These are phyloP conservation scores for Clarias fuscus DNA, from an alignment of 2,797 vertebrate species.

Conservation along the genomic window DNA sequence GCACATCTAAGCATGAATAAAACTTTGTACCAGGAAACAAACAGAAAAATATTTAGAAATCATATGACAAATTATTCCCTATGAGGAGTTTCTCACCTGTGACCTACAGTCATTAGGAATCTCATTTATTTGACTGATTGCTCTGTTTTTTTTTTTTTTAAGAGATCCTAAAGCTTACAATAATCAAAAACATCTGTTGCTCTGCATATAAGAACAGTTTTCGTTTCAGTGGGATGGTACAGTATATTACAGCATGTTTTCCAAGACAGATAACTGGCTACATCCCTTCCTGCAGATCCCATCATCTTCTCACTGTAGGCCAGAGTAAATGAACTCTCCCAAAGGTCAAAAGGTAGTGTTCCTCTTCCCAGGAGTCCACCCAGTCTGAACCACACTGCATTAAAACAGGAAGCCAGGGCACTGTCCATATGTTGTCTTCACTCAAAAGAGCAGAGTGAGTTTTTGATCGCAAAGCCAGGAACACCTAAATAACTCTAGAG, in stretches of 20 bases:
- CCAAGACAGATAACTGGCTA: conserved; percentile 73
- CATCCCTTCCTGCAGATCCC: conserved; percentile 59
- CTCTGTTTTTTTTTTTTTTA: neutral
- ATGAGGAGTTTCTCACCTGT: neutral
- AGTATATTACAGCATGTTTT: conserved; percentile 33
- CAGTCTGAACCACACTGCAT: conserved; percentile 68
- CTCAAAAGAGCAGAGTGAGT: conserved; percentile 39
- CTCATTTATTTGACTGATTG: too few relatives aligned
- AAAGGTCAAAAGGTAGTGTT: conserved; percentile 72
- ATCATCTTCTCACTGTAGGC: conserved; percentile 57
- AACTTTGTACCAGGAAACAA: neutral
- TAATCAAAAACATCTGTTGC: conserved; percentile 19
- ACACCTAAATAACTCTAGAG: neutral
- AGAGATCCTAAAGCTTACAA: conserved; percentile 41
- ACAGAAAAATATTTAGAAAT: neutral
- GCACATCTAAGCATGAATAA: neutral
- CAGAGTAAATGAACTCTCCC: conserved; percentile 69
- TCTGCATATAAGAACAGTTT: neutral
- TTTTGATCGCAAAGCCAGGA: conserved; percentile 26
- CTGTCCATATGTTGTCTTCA: conserved; percentile 80
- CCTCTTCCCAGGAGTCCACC: conserved; percentile 72
- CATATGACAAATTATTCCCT: neutral
- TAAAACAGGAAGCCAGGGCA: conserved; percentile 79
- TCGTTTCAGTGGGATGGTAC: conserved; percentile 31
- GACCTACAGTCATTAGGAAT: neutral